Evolutionary conservation across 2,797 vertebrate species (phyloP).

Genomic region (Microctenopoma steveboyesi): DNA sequence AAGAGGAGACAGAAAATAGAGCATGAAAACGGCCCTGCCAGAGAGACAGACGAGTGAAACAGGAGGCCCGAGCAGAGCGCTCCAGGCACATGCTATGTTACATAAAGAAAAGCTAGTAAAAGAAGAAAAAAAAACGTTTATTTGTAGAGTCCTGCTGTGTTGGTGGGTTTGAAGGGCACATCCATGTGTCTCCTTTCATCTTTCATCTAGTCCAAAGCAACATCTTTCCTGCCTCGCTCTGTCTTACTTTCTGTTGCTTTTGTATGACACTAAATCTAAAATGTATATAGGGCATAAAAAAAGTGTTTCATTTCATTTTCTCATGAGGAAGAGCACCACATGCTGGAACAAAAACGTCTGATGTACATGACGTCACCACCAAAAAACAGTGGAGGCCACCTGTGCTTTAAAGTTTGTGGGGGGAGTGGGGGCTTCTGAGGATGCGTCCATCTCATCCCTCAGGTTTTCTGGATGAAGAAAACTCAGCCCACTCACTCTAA

Average conservation of each 20-base stretch:
- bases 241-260: slow-evolving; percentile 49
- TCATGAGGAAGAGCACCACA: slow-evolving; percentile 6
- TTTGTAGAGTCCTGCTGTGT: slow-evolving; percentile 59
- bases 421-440: not conserved
- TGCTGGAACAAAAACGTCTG: slow-evolving; percentile 12
- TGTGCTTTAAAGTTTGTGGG: not conserved
- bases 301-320: slow-evolving; percentile 21
- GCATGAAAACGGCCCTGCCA: slow-evolving; percentile 58
- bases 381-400: too few species aligned
- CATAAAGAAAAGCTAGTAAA: slow-evolving; percentile 54
- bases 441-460: slow-evolving; percentile 21
- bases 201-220: slow-evolving; percentile 51
- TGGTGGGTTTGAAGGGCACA: slow-evolving; percentile 61
- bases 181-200: slow-evolving; percentile 68
- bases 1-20: slow-evolving; percentile 61
- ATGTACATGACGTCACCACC: not conserved
- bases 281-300: not conserved
- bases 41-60: slow-evolving; percentile 51
- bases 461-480: slow-evolving; percentile 32
- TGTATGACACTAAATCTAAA: slow-evolving; percentile 8
- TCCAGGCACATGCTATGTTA: slow-evolving; percentile 53
- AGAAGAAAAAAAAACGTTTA: slow-evolving; percentile 52
- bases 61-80: slow-evolving; percentile 60
- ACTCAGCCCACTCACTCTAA: slow-evolving; percentile 23
- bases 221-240: slow-evolving; percentile 42